Percentiles rank a stretch among this genome's conserved stretches.
phyloP scores from a whole-genome alignment of 1,140 invertebrate genomes.

The Zophobas atratus region DNA sequence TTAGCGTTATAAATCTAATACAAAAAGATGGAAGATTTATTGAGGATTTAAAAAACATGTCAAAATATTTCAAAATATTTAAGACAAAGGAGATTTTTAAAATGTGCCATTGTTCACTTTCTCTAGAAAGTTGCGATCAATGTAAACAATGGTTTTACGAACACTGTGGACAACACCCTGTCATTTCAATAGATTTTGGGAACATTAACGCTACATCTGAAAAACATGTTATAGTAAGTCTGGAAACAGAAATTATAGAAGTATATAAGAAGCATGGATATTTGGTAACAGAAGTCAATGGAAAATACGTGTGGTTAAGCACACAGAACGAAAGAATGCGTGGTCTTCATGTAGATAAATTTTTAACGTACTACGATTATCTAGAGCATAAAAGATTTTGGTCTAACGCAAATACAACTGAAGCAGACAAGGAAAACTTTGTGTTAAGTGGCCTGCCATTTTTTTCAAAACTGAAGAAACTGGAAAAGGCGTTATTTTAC shows the following conservation, averaged over 20 bases:
- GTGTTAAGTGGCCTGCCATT: slow-evolving; percentile 24
- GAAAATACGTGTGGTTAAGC: slow-evolving; percentile 10
- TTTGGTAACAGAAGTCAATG: slow-evolving; percentile 19
- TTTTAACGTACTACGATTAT: slow-evolving; percentile 24
- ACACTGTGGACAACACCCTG: slow-evolving; percentile 3
- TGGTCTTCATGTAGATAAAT: not conserved
- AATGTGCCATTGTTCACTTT: slow-evolving; percentile 22
- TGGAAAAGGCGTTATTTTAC: slow-evolving; percentile 45
- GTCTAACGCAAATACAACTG: slow-evolving; percentile 42
- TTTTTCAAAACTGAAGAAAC: slow-evolving; percentile 45
- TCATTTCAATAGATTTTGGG: slow-evolving; percentile 46
- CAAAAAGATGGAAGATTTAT: slow-evolving; percentile 38
- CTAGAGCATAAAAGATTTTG: slow-evolving; percentile 28
- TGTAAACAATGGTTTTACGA: slow-evolving; percentile 44
- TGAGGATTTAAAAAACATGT: slow-evolving; percentile 32
- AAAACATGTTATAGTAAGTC: slow-evolving; percentile 23
- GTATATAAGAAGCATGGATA: slow-evolving; percentile 24
- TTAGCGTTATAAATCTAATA: slow-evolving; percentile 36
- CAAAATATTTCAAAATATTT: slow-evolving; percentile 13
- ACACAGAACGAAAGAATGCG: not conserved
- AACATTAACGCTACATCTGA: slow-evolving; percentile 7
- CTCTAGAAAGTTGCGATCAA: slow-evolving; percentile 39
- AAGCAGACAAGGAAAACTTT: slow-evolving; percentile 15
- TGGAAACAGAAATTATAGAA: slow-evolving; percentile 26
- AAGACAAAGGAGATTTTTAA: slow-evolving; percentile 35